These are phyloP conservation scores for Toxostoma redivivum DNA, from an alignment of 2,113 vertebrate genomes.

Conservation along the genomic window DNA sequence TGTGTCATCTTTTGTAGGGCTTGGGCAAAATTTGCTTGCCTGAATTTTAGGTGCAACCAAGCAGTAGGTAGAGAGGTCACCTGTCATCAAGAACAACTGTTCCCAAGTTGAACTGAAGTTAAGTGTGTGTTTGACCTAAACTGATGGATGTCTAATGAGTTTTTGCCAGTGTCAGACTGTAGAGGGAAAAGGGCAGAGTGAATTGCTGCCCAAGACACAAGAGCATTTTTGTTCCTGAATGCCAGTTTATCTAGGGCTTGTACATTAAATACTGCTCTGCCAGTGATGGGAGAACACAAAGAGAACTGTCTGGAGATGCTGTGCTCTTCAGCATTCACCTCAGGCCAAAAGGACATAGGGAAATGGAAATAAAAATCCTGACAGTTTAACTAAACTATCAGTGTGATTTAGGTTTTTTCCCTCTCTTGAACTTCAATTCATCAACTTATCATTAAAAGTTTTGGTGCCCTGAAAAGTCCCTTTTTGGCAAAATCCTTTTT, in stretches of 20 bases:
- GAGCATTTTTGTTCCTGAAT: not conserved
- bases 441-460: not conserved
- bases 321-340: not conserved
- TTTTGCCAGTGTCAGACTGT: not conserved
- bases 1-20: not conserved
- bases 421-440: not conserved
- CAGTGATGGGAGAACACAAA: not conserved
- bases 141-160: not conserved
- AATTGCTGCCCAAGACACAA: not conserved
- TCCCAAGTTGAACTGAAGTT: not conserved
- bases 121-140: not conserved
- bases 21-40: not conserved
- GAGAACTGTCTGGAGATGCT: not conserved
- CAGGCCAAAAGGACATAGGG: not conserved
- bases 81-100: not conserved
- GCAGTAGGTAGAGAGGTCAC: not conserved
- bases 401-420: not conserved
- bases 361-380: not conserved
- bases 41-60: not conserved
- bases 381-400: not conserved
- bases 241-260: not conserved
- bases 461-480: not conserved
- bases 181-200: not conserved
- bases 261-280: not conserved
- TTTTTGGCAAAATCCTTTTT: not conserved